Evolutionary conservation across 1,140 invertebrate genomes (phyloP).

Genomic region (Caligus rogercresseyi): DNA sequence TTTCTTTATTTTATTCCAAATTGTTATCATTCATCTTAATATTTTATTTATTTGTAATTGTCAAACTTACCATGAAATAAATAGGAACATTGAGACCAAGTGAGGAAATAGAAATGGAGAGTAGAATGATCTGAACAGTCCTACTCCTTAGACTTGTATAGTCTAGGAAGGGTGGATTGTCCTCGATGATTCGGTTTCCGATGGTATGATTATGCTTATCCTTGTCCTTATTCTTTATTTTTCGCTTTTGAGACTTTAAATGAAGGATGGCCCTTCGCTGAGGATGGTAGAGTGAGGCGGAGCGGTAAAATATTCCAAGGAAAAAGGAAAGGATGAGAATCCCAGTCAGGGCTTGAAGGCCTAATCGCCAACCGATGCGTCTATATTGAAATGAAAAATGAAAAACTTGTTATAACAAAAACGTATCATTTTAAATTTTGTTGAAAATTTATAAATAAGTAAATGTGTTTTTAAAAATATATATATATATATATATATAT

Average conservation of each 20-base stretch:
- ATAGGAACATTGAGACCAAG: slow-evolving; percentile 72
- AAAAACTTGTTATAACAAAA: neutral
- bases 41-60: slow-evolving; percentile 31
- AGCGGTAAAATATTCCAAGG: slow-evolving; percentile 67
- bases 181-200: slow-evolving; percentile 35
- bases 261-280: slow-evolving; percentile 66
- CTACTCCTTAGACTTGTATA: slow-evolving; percentile 62
- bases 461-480: too few species aligned
- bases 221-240: slow-evolving; percentile 31
- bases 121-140: slow-evolving; percentile 58
- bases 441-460: too few species aligned
- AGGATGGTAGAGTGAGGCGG: slow-evolving; percentile 68
- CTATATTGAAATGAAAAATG: slow-evolving; percentile 34
- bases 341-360: slow-evolving; percentile 61
- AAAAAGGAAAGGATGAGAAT: slow-evolving; percentile 62
- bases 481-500: too few species aligned
- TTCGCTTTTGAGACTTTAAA: slow-evolving; percentile 67
- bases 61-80: slow-evolving; percentile 54
- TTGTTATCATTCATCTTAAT: neutral
- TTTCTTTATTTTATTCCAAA: too few species aligned
- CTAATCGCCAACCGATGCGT: slow-evolving; percentile 63
- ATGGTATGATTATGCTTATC: slow-evolving; percentile 22
- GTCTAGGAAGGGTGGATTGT: slow-evolving; percentile 64
- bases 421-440: slow-evolving; percentile 7
- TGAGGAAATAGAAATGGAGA: slow-evolving; percentile 53